These are phyloP conservation scores for Zaprionus kolodkinae DNA, from an alignment of 1,140 invertebrate genomes.

Conservation along the genomic window DNA sequence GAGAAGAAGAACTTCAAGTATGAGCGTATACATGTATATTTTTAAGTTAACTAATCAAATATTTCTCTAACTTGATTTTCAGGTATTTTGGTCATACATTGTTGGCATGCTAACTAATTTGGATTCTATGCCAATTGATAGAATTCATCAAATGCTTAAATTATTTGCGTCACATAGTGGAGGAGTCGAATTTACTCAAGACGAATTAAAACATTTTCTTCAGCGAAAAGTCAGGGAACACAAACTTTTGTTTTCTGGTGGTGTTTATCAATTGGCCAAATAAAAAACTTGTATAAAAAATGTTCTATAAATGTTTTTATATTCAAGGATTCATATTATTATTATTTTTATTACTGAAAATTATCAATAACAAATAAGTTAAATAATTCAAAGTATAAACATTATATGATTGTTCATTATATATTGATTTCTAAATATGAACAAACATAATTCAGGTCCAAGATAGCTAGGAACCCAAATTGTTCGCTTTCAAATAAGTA, in stretches of 20 bases:
- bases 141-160: slow-evolving; percentile 98
- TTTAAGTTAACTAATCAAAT: neutral
- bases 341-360: too few species aligned
- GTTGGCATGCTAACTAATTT: slow-evolving; percentile 98
- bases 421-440: too few species aligned
- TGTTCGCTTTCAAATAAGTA: too few species aligned
- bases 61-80: neutral
- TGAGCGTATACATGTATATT: slow-evolving; percentile 37
- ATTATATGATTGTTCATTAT: too few species aligned
- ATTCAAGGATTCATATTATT: too few species aligned
- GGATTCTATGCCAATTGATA: slow-evolving; percentile 95
- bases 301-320: too few species aligned
- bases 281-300: slow-evolving; percentile 30
- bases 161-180: slow-evolving; percentile 97
- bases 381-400: too few species aligned
- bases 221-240: slow-evolving; percentile 97
- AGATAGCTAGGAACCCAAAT: too few species aligned
- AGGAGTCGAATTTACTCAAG: slow-evolving; percentile 93
- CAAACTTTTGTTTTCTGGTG: slow-evolving; percentile 92
- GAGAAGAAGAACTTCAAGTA: slow-evolving; percentile 95
- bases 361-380: too few species aligned
- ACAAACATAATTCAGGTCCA: too few species aligned
- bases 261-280: slow-evolving; percentile 95
- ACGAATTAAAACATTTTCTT: slow-evolving; percentile 94
- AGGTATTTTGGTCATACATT: slow-evolving; percentile 97